Conservation (phyloP, 1,140 invertebrate species). For the Drosophila littoralis region DNA sequence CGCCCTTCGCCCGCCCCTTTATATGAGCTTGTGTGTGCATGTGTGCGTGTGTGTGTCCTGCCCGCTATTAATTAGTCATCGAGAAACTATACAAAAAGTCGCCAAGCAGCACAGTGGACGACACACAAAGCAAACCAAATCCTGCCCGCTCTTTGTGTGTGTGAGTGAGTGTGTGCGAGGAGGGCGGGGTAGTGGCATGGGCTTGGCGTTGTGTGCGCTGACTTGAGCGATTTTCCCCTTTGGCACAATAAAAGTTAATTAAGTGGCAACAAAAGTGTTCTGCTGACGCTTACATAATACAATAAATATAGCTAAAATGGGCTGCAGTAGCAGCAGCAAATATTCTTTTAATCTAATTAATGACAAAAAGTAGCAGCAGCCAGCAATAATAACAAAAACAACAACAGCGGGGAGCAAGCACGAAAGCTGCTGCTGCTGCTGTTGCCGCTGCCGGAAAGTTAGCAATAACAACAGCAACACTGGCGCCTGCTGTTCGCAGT, state of each 20-base stretch:
- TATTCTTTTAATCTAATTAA: conserved; percentile 41
- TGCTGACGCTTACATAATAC: conserved; percentile 41
- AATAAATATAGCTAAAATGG: conserved; percentile 16
- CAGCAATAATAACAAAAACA: neutral
- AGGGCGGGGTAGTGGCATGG: neutral
- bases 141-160: neutral
- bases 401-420: neutral
- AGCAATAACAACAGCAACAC: conserved; percentile 22
- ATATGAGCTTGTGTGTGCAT: neutral
- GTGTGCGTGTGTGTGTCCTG: conserved; percentile 5
- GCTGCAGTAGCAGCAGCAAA: neutral
- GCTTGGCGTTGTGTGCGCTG: neutral
- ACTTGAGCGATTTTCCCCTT: conserved; percentile 12
- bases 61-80: conserved; percentile 42
- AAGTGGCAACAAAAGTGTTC: conserved; percentile 43
- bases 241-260: conserved; percentile 72
- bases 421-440: too few species aligned
- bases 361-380: conserved; percentile 6
- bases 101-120: conserved; percentile 27
- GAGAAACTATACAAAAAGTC: conserved; percentile 29
- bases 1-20: neutral
- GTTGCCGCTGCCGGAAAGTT: conserved; percentile 32
- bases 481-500: conserved; percentile 1
- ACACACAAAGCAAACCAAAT: conserved; percentile 25
- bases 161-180: neutral